These are phyloP conservation scores for Melitaea athalia DNA, from an alignment of 2,888 invertebrate species.

Conservation along the genomic window DNA sequence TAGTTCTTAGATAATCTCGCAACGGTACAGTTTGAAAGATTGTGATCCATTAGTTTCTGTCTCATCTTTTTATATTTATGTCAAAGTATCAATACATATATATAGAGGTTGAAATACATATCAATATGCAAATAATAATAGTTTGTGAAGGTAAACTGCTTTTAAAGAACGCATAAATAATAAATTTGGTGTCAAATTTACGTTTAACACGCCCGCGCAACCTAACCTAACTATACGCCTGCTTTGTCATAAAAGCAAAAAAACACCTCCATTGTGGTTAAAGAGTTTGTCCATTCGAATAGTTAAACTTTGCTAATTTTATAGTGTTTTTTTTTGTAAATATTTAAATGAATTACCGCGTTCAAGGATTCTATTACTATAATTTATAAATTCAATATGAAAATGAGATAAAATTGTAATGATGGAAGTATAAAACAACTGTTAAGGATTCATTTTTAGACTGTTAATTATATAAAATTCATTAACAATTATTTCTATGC, in stretches of 20 bases:
- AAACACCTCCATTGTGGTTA: not conserved
- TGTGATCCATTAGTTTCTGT: slow-evolving; percentile 33
- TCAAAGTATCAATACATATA: slow-evolving; percentile 39
- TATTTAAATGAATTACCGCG: too few species aligned
- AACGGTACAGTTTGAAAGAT: slow-evolving; percentile 35
- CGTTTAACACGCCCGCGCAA: not conserved
- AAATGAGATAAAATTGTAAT: too few species aligned
- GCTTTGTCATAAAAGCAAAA: not conserved
- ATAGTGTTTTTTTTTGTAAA: too few species aligned
- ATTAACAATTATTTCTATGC: too few species aligned
- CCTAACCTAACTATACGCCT: not conserved
- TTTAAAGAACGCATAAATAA: not conserved
- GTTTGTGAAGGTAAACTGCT: slow-evolving; percentile 58
- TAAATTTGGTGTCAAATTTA: not conserved
- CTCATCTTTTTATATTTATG: slow-evolving; percentile 45
- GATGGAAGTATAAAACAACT: too few species aligned
- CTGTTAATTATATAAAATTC: too few species aligned
- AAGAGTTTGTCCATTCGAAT: too few species aligned
- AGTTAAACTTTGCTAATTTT: too few species aligned
- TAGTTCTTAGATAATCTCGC: slow-evolving; percentile 39
- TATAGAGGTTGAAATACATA: slow-evolving; percentile 40
- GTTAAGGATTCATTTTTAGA: too few species aligned
- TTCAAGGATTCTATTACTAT: too few species aligned
- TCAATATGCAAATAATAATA: slow-evolving; percentile 39
- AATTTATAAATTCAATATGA: too few species aligned